Evolutionary conservation across 2,113 vertebrate genomes (phyloP).

Genomic region (Protobothrops flavoviridis): DNA sequence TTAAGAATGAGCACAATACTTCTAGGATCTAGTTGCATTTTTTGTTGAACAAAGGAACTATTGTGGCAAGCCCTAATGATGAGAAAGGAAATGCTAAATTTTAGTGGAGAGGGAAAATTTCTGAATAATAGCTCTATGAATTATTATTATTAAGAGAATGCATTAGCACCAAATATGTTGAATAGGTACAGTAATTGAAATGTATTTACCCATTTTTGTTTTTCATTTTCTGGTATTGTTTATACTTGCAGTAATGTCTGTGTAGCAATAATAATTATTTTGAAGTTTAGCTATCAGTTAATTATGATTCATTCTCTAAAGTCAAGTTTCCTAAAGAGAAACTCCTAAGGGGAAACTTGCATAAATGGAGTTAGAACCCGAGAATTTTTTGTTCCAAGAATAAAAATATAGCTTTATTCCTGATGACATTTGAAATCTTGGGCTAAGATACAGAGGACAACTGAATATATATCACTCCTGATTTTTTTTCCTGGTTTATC

Average conservation of each 20-base stretch:
- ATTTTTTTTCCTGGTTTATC: constrained; percentile 40
- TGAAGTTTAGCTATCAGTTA: neutral
- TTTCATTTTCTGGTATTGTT: neutral
- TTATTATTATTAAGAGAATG: neutral
- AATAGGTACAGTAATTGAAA: neutral
- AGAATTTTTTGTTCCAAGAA: neutral
- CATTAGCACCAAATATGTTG: neutral
- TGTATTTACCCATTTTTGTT: neutral
- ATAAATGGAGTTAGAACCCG: neutral
- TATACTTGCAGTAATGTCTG: neutral
- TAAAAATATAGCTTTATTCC: neutral
- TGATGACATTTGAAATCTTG: constrained; percentile 3
- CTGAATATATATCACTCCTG: constrained; percentile 16
- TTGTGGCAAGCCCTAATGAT: neutral
- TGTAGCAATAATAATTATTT: neutral
- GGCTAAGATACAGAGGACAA: neutral
- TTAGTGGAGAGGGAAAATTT: neutral
- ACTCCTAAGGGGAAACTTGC: neutral
- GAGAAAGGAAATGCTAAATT: neutral
- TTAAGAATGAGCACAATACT: neutral
- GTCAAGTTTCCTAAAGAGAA: neutral
- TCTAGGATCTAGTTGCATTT: neutral
- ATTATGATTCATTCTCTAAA: neutral
- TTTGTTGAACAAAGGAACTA: neutral
- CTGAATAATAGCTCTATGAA: neutral